These are phyloP conservation scores for Luscinia luscinia DNA, from an alignment of 2,797 vertebrate species.

Conservation along the genomic window DNA sequence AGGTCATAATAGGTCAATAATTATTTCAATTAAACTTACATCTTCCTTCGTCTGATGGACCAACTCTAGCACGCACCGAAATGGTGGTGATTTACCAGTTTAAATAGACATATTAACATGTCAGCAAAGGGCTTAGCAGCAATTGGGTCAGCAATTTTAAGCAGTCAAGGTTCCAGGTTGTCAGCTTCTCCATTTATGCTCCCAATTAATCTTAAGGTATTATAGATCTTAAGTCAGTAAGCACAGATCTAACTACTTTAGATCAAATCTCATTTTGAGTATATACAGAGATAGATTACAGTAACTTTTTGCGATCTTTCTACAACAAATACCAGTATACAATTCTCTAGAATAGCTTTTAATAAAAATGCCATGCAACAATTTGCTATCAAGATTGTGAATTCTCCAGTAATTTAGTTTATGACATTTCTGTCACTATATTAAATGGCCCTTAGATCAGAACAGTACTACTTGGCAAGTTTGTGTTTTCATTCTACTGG, in stretches of 20 bases:
- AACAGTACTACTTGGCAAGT: background rate
- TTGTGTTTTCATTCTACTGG: background rate
- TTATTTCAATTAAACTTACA: constrained; percentile 74
- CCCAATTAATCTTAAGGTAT: constrained; percentile 60
- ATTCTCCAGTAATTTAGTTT: background rate
- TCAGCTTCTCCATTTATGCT: constrained; percentile 60
- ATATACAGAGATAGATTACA: background rate
- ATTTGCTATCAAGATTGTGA: background rate
- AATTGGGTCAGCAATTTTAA: constrained; percentile 71
- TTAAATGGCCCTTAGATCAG: background rate
- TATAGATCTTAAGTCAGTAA: constrained; percentile 46
- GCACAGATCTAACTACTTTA: constrained; percentile 3
- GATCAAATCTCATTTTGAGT: constrained; percentile 1
- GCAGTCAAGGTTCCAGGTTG: constrained; percentile 59
- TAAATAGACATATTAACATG: constrained; percentile 68
- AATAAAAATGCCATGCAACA: background rate
- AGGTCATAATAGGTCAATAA: constrained; percentile 58
- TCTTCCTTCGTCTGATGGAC: constrained; percentile 28
- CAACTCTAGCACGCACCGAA: background rate
- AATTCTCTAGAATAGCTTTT: background rate
- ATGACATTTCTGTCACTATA: background rate
- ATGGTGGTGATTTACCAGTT: constrained; percentile 66
- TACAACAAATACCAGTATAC: background rate
- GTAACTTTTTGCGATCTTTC: background rate
- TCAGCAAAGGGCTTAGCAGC: constrained; percentile 62